Conservation (phyloP, 2,797 vertebrate species). For the Poecile montanus region DNA sequence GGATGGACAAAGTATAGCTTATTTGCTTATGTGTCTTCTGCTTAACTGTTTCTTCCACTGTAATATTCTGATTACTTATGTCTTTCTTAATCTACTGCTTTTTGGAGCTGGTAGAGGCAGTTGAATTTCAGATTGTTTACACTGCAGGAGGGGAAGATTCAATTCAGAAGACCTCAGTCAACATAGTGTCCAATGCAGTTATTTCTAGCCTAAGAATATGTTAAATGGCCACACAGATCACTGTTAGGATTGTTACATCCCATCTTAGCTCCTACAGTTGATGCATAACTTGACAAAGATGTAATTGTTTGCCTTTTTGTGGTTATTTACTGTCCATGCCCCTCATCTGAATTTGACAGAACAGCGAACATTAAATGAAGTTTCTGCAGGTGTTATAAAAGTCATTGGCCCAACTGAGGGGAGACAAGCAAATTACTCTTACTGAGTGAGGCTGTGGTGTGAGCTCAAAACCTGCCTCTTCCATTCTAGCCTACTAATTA, state of each 20-base stretch:
- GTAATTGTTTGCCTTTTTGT: not conserved
- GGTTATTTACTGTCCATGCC: not conserved
- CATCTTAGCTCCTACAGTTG: not conserved
- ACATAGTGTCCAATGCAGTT: not conserved
- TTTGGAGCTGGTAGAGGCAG: not conserved
- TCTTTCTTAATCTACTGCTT: not conserved
- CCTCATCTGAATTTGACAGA: not conserved
- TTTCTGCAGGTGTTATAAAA: not conserved
- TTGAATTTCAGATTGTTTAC: not conserved
- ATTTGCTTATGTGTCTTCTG: not conserved
- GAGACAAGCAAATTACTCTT: not conserved
- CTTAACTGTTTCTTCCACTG: not conserved
- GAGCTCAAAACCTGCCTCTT: not conserved
- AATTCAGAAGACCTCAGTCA: not conserved
- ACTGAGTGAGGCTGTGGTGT: not conserved
- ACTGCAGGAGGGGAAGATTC: not conserved
- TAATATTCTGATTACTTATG: not conserved
- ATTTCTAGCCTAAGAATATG: not conserved
- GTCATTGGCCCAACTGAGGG: not conserved
- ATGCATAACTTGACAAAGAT: not conserved
- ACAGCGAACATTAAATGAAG: not conserved
- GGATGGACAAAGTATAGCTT: not conserved
- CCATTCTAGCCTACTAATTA: not conserved
- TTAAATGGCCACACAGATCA: not conserved
- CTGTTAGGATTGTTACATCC: not conserved